Evolutionary conservation across 2,113 vertebrate genomes (phyloP), one percentile per base, ranked within the genome.

Genomic region (Poeciliopsis occidentalis): DNA sequence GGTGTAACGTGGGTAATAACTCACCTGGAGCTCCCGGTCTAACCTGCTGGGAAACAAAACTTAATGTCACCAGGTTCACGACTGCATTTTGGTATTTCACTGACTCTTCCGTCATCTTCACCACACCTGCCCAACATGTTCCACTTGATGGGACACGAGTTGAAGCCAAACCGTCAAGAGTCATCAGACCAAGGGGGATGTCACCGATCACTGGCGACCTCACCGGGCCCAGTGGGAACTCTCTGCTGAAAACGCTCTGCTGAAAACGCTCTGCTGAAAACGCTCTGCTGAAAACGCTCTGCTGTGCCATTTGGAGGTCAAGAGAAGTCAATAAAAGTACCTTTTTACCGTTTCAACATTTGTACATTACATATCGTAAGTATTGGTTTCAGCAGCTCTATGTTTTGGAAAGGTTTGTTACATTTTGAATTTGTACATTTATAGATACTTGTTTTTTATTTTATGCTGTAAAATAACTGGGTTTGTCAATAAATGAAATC

Each of bases 121-220:
- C 1, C 31, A n/a, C 4, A 60, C 61, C 30, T 69, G 37, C 1
- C 34, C 31, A 84, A 65, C 85, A 95, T 95, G 95, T 95, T 95
- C 79, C 95, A 93, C 90, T 92, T 95, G 89, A 95, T 95, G 94
- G 95, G 95, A n/a, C 94, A 95, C 84, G 93, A 95, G 83, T 77
- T 95, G 72, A 95, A 95, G 84, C 87, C 92, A 2, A 66, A 81
- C 22, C 92, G 91, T 27, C 94, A 93, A 29, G 64, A 90, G 85
- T 4, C 91, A 75, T 13, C 39, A 41, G 66, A 81, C 79, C 73
- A 92, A 92, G 69, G 69, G 90, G 92, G 2, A 90, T 95, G 92
- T 93, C 93, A 1, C 91, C 92, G 27, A 88, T 92, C 68, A 87
- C 88, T 54, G 92, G 88, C 62, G 86, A 73, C 85, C 67, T 89